Evolutionary conservation across 2,888 invertebrate genomes (phyloP), one percentile per base, ranked within the genome.

Genomic region (Drosophila histrio): DNA sequence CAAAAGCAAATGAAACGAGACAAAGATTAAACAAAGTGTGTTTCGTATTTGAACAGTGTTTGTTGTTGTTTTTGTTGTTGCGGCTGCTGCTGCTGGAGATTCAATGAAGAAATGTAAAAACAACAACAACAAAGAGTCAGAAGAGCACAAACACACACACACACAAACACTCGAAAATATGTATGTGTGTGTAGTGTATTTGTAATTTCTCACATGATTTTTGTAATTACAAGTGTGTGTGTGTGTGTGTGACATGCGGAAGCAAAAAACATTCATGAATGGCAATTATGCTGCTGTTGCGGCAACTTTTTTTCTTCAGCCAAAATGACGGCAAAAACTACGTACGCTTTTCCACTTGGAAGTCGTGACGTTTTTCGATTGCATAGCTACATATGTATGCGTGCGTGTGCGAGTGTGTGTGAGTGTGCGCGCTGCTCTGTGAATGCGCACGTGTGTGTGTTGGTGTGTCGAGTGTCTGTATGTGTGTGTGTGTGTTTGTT

Each of bases 341-440:
- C 84, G 77, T 75, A 84, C 78, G 79, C 44, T 75, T 86, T 87
- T 85, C 83, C 87, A 75, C 71, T 85, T 79, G 84, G 87, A 82
- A 84, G 82, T 79, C 77, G 83, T 85, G 87, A 87, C 84, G 86
- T 87, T 82, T 85, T 85, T 69, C 86, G 77, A 69, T 75, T 75
- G 77, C 74, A 75, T 66, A 73, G 36, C 62, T 56, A 34, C 49
- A 32, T 11, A 39, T 38, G 44, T 53, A 19, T 41, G 24, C 58
- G 22, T 15, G 3, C n/a, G 39, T 21, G 53, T 11, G 52, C 38
- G 46, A 26, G 56, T 57, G 26, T 47, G 28, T 24, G 28, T 26
- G 69, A 44, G 58, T 50, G 63, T 59, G 58, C 58, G 62, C 49
- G 50, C 52, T 53, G 59, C 67, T 44, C 43, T 60, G 34, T 47